These are phyloP conservation scores for Abscondita cerata DNA, from an alignment of 2,888 invertebrate genomes.

Conservation along the genomic window DNA sequence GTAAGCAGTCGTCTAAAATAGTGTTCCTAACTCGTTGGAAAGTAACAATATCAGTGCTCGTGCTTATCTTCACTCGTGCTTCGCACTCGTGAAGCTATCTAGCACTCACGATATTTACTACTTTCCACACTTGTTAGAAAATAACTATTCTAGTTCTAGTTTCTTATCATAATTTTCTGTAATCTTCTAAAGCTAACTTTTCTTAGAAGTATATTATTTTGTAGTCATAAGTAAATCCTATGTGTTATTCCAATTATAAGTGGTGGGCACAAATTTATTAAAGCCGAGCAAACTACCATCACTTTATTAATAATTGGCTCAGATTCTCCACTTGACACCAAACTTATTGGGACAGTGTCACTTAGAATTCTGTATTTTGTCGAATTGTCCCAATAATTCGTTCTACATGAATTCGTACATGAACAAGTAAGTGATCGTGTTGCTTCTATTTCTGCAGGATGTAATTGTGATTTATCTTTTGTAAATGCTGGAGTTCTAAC, in stretches of 20 bases:
- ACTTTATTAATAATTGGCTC: neutral
- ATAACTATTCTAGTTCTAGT: too few relatives aligned
- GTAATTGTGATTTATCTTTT: neutral
- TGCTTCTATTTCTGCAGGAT: neutral
- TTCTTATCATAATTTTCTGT: neutral
- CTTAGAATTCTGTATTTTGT: neutral
- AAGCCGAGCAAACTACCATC: neutral
- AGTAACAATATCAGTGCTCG: too few relatives aligned
- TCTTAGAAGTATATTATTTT: too few relatives aligned
- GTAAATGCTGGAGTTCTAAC: neutral
- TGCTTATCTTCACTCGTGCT: too few relatives aligned
- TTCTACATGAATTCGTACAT: conserved; percentile 5
- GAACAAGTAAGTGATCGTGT: neutral
- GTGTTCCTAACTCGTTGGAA: too few relatives aligned
- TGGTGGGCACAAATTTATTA: neutral
- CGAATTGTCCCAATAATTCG: neutral
- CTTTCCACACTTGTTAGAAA: too few relatives aligned
- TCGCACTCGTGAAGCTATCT: too few relatives aligned
- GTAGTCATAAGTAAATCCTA: too few relatives aligned
- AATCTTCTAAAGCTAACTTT: neutral
- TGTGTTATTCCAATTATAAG: too few relatives aligned
- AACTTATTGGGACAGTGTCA: neutral
- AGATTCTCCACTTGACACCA: neutral
- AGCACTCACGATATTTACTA: too few relatives aligned
- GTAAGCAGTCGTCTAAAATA: too few relatives aligned